Conservation (phyloP, 1,140 invertebrate genomes). For the Branchinecta lynchi region DNA sequence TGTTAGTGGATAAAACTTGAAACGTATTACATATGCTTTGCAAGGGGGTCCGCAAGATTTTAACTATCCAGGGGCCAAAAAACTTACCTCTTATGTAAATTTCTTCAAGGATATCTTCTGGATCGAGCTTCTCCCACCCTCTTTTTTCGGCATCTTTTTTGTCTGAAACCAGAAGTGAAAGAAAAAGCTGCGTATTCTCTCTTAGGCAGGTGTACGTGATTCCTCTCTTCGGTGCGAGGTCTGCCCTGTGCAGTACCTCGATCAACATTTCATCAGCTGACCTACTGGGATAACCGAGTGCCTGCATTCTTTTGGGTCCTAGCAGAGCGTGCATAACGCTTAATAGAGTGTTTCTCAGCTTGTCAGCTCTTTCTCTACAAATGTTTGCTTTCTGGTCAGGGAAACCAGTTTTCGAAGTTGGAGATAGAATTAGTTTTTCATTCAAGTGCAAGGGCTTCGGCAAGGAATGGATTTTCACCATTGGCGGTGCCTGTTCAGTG, state of each 20-base stretch:
- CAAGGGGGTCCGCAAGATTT: no score
- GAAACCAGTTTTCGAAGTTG: no score
- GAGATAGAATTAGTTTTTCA: no score
- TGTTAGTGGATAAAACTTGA: no score
- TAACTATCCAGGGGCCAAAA: no score
- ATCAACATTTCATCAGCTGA: not conserved
- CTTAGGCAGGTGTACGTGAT: not conserved
- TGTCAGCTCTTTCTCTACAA: not conserved
- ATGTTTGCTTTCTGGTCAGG: no score
- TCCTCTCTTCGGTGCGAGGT: not conserved
- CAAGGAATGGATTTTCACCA: no score
- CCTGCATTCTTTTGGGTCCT: not conserved
- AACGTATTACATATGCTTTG: no score
- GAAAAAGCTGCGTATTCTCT: not conserved
- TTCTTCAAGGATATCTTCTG: not conserved
- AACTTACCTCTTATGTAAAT: slow-evolving; percentile 5
- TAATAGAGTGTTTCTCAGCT: not conserved
- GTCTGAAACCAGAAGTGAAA: not conserved
- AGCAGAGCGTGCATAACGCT: slow-evolving; percentile 10
- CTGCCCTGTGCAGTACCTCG: not conserved
- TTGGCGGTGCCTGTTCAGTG: no score
- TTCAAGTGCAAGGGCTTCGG: no score
- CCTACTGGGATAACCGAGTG: not conserved
- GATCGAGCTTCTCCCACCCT: not conserved
- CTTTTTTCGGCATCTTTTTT: not conserved